These are phyloP conservation scores for Acanthaster planci DNA, from an alignment of 35 echinoderm and acorn worm genomes.

Conservation along the genomic window DNA sequence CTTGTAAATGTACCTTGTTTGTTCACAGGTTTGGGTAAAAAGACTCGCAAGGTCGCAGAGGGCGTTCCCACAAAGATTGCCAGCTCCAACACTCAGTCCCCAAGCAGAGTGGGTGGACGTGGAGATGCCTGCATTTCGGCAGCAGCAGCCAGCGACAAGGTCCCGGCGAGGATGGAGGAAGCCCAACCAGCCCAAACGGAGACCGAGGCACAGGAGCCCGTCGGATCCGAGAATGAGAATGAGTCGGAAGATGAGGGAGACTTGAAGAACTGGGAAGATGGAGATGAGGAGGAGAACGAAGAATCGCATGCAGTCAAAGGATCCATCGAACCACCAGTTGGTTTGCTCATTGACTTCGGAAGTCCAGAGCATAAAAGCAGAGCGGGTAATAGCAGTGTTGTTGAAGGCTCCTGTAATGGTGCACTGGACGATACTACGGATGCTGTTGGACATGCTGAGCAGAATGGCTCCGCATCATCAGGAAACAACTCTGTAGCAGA, in stretches of 20 bases:
- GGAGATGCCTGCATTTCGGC: not conserved
- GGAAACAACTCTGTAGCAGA: not conserved
- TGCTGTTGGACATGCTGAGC: not conserved
- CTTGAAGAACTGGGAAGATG: not conserved
- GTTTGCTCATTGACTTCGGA: constrained; percentile 51
- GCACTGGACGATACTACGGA: not conserved
- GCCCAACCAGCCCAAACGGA: not conserved
- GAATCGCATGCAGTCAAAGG: not conserved
- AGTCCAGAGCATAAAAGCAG: not conserved
- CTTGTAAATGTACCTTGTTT: not conserved
- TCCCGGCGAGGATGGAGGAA: not conserved
- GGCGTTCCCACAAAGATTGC: constrained; percentile 51
- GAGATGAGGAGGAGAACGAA: not conserved
- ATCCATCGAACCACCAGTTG: constrained; percentile 33
- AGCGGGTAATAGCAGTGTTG: too few relatives aligned
- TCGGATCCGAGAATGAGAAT: not conserved
- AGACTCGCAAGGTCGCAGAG: constrained; percentile 83
- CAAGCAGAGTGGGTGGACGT: constrained; percentile 27
- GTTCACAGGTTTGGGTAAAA: constrained; percentile 71
- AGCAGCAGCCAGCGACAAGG: not conserved
- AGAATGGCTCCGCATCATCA: constrained; percentile 23
- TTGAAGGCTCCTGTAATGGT: not conserved
- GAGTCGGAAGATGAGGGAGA: not conserved
- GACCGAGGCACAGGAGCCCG: not conserved
- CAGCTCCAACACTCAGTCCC: constrained; percentile 27